Evolutionary conservation across 2,113 vertebrate genomes (phyloP).

Genomic region (Odocoileus virginianus): DNA sequence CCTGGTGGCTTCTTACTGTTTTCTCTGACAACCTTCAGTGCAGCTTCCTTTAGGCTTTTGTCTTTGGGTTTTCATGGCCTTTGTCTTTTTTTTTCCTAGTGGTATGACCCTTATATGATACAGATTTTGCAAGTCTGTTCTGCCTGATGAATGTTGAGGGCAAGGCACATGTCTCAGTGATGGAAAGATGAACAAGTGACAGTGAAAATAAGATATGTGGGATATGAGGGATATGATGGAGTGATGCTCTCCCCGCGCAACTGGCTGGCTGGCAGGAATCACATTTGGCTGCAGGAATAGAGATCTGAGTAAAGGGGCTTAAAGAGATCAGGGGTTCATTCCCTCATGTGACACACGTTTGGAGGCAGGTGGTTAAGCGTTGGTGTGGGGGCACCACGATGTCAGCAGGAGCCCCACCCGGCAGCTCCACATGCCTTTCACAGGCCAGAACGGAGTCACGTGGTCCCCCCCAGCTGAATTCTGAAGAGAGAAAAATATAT

Average conservation of each 20-base stretch:
- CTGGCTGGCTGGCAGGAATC: not conserved
- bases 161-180: not conserved
- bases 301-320: not conserved
- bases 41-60: not conserved
- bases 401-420: not conserved
- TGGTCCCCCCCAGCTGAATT: not conserved
- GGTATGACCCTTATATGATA: not conserved
- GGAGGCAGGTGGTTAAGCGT: not conserved
- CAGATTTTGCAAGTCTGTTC: not conserved
- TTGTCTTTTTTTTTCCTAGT: not conserved
- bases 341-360: not conserved
- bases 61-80: not conserved
- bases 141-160: not conserved
- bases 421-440: not conserved
- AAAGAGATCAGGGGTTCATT: not conserved
- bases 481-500: not conserved
- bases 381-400: not conserved
- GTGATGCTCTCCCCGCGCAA: not conserved
- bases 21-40: not conserved
- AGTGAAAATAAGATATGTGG: not conserved
- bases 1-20: not conserved
- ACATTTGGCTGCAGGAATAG: not conserved
- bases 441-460: not conserved
- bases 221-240: not conserved
- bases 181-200: not conserved